Conservation (phyloP, 2,113 vertebrate genomes). For the Bolborhynchus lineola region DNA sequence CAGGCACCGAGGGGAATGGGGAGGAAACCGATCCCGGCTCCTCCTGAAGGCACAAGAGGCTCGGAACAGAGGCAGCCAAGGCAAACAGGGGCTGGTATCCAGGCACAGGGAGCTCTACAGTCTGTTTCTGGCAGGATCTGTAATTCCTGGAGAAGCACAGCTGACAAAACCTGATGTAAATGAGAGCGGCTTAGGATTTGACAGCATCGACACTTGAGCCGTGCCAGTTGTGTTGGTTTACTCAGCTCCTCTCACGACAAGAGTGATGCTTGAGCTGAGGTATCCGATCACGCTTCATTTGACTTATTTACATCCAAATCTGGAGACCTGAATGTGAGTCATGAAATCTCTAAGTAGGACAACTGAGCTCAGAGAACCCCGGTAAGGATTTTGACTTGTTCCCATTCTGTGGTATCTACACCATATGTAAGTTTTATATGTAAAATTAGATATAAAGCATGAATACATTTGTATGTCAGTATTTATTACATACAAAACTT, state of each 20-base stretch:
- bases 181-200: neutral
- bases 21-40: neutral
- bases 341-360: neutral
- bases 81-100: accelerated
- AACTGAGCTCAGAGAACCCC: neutral
- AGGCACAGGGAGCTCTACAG: neutral
- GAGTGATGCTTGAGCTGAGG: neutral
- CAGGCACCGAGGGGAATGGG: constrained; percentile 31
- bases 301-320: neutral
- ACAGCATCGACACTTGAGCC: neutral
- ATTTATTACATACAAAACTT: neutral
- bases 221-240: neutral
- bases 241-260: neutral
- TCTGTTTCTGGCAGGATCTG: neutral
- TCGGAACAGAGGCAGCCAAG: accelerated
- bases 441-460: neutral
- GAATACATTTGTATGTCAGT: no score
- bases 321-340: neutral
- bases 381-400: neutral
- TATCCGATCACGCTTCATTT: neutral
- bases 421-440: neutral
- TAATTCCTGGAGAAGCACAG: neutral
- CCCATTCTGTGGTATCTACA: neutral
- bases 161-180: neutral
- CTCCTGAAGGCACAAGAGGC: neutral